Evolutionary conservation across 2,888 invertebrate species (phyloP).

Genomic region (Onthophagus sagittarius): DNA sequence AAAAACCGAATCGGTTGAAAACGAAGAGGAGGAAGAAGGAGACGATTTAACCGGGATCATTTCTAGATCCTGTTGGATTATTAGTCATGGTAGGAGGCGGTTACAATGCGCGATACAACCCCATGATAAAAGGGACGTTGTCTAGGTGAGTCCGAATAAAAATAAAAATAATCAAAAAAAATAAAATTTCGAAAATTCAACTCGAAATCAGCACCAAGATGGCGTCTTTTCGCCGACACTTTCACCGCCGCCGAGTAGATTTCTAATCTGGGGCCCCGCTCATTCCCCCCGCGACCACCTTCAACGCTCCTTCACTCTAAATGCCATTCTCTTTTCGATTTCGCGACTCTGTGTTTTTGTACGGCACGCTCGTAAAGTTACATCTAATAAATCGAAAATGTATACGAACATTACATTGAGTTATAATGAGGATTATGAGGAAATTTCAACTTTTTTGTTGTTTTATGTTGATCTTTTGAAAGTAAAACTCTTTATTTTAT

Average conservation of each 20-base stretch:
- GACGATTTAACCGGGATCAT: constrained; percentile 25
- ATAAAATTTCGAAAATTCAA: not conserved
- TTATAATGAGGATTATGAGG: no score
- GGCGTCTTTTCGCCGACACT: constrained; percentile 37
- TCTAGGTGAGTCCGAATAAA: constrained; percentile 49
- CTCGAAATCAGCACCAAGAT: constrained; percentile 5
- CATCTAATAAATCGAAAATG: not conserved
- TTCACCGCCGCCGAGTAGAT: constrained; percentile 37
- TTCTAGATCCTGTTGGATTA: constrained; percentile 26
- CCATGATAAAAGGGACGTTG: constrained; percentile 57
- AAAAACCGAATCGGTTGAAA: not conserved
- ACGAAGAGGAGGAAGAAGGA: constrained; percentile 3
- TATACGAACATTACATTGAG: no score
- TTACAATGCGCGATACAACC: constrained; percentile 56
- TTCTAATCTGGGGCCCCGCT: constrained; percentile 35
- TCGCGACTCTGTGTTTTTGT: constrained; percentile 23
- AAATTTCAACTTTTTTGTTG: no score
- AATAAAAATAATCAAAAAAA: not conserved
- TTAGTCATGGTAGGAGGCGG: constrained; percentile 47
- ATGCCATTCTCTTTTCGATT: constrained; percentile 33
- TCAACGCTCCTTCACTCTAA: constrained; percentile 5
- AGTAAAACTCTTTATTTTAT: no score
- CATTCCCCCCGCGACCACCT: constrained; percentile 25
- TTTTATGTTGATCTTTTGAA: no score
- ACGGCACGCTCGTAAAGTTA: not conserved